Evolutionary conservation across 2,797 vertebrate species (phyloP), one percentile per base, ranked within the genome.

Genomic region (Scolopax bukidnonensis): DNA sequence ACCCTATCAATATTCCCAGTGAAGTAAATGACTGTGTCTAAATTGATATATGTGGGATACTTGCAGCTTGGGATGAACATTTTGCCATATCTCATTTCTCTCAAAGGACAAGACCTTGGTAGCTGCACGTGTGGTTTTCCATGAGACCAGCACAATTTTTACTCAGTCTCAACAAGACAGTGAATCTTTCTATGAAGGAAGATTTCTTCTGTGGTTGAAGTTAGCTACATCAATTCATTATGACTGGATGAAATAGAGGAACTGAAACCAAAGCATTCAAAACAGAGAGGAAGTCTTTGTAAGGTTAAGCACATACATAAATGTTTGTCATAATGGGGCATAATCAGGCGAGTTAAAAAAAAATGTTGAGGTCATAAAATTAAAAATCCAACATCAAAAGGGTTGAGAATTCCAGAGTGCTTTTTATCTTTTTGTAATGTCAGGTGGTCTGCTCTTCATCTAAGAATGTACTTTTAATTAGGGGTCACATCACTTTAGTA

Each of bases 401-500:
- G 3, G 7, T 69, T 88, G 43, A 63, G 24, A 84, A 83, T 85
- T 74, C 23, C 57, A 91, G 40, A 64, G 25, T 48, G 11, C 24
- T 76, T 84, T 89, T 71, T 70, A 77, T 91, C 18, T 47, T 89
- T 71, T 78, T 85, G 36, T 60, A 54, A 47, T 81, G 53, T 68
- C 43, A 80, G 30, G 18, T 83, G 33, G 23, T 68, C 60, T 77
- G 10, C 27, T 89, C 8, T 68, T 89, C 68, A 48, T 75, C 56
- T 57, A 87, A 85, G 24, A 80, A 89, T 74, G 32, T 47, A 75
- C 17, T 94, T 87, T 94, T 91, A 95, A 60, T 94, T 85, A 75
- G 45, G 24, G 51, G 54, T 93, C 76, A 70, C 32, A 40, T 83
- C 78, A 61, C 73, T 56, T 61, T 36, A 69, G 45, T 59, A 87